Base-by-base conservation (phyloP, 2,113 vertebrate species). In the Dipodomys ordii region DNA sequence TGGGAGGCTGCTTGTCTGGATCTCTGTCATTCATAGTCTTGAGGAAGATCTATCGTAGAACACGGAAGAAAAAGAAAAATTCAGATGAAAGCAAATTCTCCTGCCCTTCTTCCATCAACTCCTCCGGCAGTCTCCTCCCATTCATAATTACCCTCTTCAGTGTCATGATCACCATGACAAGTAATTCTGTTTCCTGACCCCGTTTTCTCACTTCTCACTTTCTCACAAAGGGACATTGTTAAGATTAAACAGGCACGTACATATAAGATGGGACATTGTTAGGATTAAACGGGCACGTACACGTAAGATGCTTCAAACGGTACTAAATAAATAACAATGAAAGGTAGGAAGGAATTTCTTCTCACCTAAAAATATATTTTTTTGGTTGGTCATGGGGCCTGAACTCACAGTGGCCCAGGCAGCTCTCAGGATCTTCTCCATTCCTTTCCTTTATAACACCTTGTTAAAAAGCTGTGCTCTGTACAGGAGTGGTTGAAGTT, bases 61-160 rank as follows among this genome's bases (percentile, higher is more conserved):
- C 35, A 91, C 12, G 96, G 30, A 91, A 80, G 13, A 18, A 74
- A 86, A 91, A 25, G 25, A 81, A 87, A 93, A 81, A 18, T 68
- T n/a, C 46, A 81, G 46, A 49, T 69, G 2, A 18, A 65, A 83
- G 62, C 35, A 82, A 94, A 85, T 72, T 16, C n/a, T 83, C 25
- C 83, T 90, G 25, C 23, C 67, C 69, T 90, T 39, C 49, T 90
- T 76, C 32, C n/a, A 30, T 93, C 68, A 78, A 1, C 6, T 87
- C 39, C 28, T 77, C 57, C 22, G 18, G 23, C n/a, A 90, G 62
- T 68, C 30, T 88, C 23, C 16, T 81, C n/a, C 35, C 64, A 78
- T 72, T 94, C 64, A 44, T 16, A 39, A 1, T 92, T 4, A 64
- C 20, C 3, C 2, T 83, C 53, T 67, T 88, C 32, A 53, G 15